phyloP scores from a whole-genome alignment of 2,888 invertebrate species.

The Drosophila setosimentum region DNA sequence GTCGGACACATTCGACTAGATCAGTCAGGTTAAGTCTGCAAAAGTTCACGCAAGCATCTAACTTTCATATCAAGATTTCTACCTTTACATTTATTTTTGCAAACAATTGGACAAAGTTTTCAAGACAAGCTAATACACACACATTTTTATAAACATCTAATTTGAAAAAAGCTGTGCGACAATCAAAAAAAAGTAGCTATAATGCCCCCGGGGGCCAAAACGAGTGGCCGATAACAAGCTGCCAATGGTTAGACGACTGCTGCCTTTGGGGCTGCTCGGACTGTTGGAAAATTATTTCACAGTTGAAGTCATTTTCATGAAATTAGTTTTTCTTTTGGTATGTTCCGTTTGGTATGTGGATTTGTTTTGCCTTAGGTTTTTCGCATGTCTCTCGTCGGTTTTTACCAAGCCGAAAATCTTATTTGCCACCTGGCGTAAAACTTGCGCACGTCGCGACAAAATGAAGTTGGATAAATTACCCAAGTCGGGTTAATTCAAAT shows the following conservation, averaged over 20 bases:
- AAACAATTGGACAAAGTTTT: conserved; percentile 66
- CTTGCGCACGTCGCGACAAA: conserved; percentile 65
- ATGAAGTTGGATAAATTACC: conserved; percentile 52
- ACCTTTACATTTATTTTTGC: conserved; percentile 31
- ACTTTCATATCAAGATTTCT: conserved; percentile 1
- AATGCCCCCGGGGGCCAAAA: conserved; percentile 54
- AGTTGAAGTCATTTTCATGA: conserved; percentile 74
- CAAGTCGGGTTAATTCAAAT: conserved; percentile 56
- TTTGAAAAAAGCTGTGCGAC: conserved; percentile 52
- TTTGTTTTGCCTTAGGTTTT: conserved; percentile 17
- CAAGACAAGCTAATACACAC: conserved; percentile 61
- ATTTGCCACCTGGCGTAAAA: conserved; percentile 57
- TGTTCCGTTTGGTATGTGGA: conserved; percentile 20
- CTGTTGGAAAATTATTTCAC: conserved; percentile 75
- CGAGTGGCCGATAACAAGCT: conserved; percentile 57
- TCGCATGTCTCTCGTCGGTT: conserved; percentile 15
- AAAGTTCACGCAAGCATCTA: neutral
- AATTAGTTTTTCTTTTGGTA: conserved; percentile 76
- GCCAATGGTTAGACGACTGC: conserved; percentile 61
- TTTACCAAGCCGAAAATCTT: conserved; percentile 48
- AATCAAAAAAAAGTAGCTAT: conserved; percentile 37
- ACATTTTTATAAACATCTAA: conserved; percentile 73
- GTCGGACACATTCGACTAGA: neutral
- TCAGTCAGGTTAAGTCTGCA: neutral
- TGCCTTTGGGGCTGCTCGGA: conserved; percentile 47